Evolutionary conservation across 2,113 vertebrate genomes (phyloP), one percentile per base, ranked within the genome.

Genomic region (Ia io): DNA sequence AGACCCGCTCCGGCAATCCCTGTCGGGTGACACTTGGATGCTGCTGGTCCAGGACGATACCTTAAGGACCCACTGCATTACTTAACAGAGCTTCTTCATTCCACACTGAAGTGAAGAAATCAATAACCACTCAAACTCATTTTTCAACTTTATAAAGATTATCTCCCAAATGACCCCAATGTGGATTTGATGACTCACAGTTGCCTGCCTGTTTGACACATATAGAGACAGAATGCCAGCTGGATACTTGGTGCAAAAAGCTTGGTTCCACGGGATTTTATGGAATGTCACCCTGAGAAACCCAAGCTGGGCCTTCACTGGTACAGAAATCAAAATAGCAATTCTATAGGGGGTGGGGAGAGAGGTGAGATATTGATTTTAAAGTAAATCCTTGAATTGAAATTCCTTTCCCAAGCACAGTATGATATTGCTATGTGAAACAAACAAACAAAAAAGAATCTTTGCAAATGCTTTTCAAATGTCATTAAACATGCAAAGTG

Each of bases 111-210:
- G 56, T 51, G 35, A 84, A 40, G 61, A 59, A 47, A 87, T 65
- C 28, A 25, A 73, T 69, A 88, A 51, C 42, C 53, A 49, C 35
- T 42, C 37, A 28, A 69, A 85, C 5, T 11, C 40, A 25, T 83
- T 87, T 92, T 73, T 80, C 85, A 59, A 88, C 83, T 53, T 84
- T 9, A 22, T 35, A 40, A 82, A 84, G 40, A 82, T 59, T 23
- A 40, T 63, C 47, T 95, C 65, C 25, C 82, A 82, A 80, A 80
- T 84, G 88, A 70, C 47, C 82, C 40, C 51, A 2, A 0, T 32
- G 18, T 88, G 67, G 40, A 56, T 53, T 9, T 88, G 59, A 92
- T 85, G 92, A 49, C 37, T 97, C 92, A 77, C 76, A 88, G 80
- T 88, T 96, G 61, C 37, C 65, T 82, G 51, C 44, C 61, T 82